Evolutionary conservation across 2,797 vertebrate species (phyloP).

Genomic region (Poeciliopsis paucimaculata): DNA sequence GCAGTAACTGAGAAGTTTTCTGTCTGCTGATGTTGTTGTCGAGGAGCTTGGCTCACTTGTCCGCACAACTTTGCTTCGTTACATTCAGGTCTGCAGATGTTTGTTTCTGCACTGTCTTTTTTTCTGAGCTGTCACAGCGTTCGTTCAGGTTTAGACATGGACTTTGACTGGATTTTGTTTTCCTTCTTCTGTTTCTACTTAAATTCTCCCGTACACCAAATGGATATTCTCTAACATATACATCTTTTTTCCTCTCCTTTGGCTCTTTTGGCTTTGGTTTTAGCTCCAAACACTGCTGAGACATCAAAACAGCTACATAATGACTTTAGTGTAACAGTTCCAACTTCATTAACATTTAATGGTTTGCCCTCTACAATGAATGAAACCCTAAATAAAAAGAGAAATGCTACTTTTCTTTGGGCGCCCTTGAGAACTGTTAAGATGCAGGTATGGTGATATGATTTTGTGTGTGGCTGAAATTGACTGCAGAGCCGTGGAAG

Average conservation of each 20-base stretch:
- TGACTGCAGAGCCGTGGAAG: not conserved
- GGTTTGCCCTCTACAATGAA: conserved; percentile 37
- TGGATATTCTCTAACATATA: not conserved
- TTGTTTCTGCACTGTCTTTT: not conserved
- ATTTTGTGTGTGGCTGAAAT: conserved; percentile 16
- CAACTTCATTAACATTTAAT: conserved; percentile 24
- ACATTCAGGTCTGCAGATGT: not conserved
- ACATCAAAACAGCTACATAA: conserved; percentile 54
- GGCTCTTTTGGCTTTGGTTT: conserved; percentile 33
- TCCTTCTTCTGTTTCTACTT: not conserved
- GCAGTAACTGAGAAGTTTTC: not conserved
- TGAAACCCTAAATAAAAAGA: conserved; percentile 44
- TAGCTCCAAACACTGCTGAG: conserved; percentile 16
- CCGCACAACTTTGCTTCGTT: not conserved
- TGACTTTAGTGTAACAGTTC: conserved; percentile 44
- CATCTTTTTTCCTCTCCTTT: conserved; percentile 15
- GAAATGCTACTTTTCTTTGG: conserved; percentile 37
- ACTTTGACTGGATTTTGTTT: not conserved
- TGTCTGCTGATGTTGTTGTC: not conserved
- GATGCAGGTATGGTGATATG: conserved; percentile 7
- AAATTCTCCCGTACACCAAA: not conserved
- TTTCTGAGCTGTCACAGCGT: too few relatives aligned
- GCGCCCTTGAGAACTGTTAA: conserved; percentile 21
- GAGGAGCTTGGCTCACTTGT: not conserved
- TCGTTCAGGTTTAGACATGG: not conserved